Conservation (phyloP, 2,113 vertebrate species). For the Podarcis muralis region DNA sequence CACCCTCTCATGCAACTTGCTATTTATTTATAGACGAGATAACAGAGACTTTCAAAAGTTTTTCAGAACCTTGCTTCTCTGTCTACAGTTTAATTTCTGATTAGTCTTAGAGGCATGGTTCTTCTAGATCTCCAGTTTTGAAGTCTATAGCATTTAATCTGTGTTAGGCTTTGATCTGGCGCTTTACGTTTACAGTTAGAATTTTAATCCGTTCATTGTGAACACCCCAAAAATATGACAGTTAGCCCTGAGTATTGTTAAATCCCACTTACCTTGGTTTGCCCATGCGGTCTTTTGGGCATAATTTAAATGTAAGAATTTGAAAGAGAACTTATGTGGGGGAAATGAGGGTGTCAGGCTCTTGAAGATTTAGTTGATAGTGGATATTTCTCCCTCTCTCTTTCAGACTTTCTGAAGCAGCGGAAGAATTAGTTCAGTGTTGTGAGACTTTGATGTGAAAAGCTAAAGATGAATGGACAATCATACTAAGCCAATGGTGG, state of each 20-base stretch:
- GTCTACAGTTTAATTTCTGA: not conserved
- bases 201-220: not conserved
- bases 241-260: not conserved
- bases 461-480: slow-evolving; percentile 1
- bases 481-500: not conserved
- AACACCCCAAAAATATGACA: not conserved
- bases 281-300: not conserved
- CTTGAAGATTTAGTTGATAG: slow-evolving; percentile 17
- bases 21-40: not conserved
- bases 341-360: not conserved
- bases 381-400: not conserved
- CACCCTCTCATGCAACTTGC: not conserved
- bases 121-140: slow-evolving; percentile 14
- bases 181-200: not conserved
- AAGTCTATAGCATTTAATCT: not conserved
- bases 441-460: not conserved
- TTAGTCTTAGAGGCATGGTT: not conserved
- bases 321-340: not conserved
- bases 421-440: not conserved
- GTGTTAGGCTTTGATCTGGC: not conserved
- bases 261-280: not conserved
- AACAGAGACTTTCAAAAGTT: not conserved
- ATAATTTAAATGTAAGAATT: slow-evolving; percentile 13
- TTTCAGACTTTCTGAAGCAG: not conserved
- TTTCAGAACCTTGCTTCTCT: not conserved